Evolutionary conservation across 2,888 invertebrate genomes (phyloP), one percentile per base, ranked within the genome.

Genomic region (Heliconius hortense): DNA sequence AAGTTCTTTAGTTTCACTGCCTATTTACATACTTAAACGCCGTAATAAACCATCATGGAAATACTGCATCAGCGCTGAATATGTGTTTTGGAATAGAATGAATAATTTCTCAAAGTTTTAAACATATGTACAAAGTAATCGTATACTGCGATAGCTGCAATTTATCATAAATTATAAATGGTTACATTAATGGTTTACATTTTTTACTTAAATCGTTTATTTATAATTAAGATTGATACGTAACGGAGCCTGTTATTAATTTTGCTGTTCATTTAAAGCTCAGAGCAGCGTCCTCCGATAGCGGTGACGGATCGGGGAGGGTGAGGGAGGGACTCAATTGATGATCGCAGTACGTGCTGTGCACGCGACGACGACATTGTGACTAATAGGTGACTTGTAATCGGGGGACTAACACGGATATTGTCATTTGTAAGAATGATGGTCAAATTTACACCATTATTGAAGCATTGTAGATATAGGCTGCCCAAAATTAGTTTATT

Each of bases 381-480:
- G 92, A 93, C 91, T 89, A 90, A 93, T 92, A 89, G 90, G 82
- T 87, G 86, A 86, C 91, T 91, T 92, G 92, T 92, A 92, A 93
- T 92, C 90, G 90, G 84, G 86, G 86, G 86, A 89, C 90, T 31
- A 5, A 31, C 5, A 31, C 31, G 4, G 2, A 39, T 39, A 39
- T 13, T 11, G 39, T 39, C 3, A 39, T n/a, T n/a, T n/a, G n/a
- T n/a, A n/a, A n/a, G n/a, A n/a, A n/a, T n/a, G n/a, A n/a, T n/a
- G n/a, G n/a, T n/a, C n/a, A n/a, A n/a, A n/a, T n/a, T n/a, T n/a
- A n/a, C n/a, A n/a, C n/a, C n/a, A n/a, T n/a, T n/a, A n/a, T n/a
- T n/a, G n/a, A n/a, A n/a, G n/a, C n/a, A n/a, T n/a, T n/a, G n/a
- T n/a, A n/a, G n/a, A n/a, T n/a, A n/a, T n/a, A n/a, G n/a, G n/a